A percentile compares a stretch with the other conserved stretches of the same genome.
Conservation (phyloP, 1,140 invertebrate species). For the Drosophila eugracilis region DNA sequence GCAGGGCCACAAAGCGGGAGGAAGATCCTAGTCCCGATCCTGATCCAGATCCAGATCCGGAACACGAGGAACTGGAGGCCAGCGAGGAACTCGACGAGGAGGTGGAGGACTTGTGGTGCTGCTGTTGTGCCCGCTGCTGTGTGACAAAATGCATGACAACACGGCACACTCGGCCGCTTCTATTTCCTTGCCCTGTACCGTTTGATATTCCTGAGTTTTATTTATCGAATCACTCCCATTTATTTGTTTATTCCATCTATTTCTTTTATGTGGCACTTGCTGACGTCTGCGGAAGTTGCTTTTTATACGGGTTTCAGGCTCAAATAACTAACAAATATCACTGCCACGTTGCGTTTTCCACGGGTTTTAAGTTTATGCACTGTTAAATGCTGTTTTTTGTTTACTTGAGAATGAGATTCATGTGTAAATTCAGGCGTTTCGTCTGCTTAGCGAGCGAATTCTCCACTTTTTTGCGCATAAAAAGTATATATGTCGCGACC, state of each 20-base stretch:
- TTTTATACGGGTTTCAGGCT: constrained; percentile 58
- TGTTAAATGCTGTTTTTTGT: constrained; percentile 43
- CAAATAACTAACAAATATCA: constrained; percentile 40
- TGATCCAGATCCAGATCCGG: constrained; percentile 24
- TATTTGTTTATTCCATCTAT: constrained; percentile 36
- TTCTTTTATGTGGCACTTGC: constrained; percentile 36
- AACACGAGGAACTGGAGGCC: constrained; percentile 39
- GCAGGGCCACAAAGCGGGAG: constrained; percentile 56
- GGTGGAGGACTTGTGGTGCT: constrained; percentile 47
- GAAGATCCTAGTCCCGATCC: constrained; percentile 19
- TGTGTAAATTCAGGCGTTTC: constrained; percentile 48
- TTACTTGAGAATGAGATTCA: constrained; percentile 62
- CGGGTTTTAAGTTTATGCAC: constrained; percentile 4
- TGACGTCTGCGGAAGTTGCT: constrained; percentile 68
- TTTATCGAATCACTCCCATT: constrained; percentile 9
- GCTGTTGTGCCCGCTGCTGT: constrained; percentile 70
- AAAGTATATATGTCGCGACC: constrained; percentile 54
- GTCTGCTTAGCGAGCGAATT: constrained; percentile 30
- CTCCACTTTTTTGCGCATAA: constrained; percentile 57
- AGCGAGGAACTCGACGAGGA: constrained; percentile 60
- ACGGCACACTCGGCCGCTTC: constrained; percentile 47
- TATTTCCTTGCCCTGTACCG: background rate
- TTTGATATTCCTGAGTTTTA: constrained; percentile 28
- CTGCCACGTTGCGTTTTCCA: constrained; percentile 24
- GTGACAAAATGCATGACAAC: constrained; percentile 80